Evolutionary conservation across 2,113 vertebrate species (phyloP).

Genomic region (Formicarius rufipectus): DNA sequence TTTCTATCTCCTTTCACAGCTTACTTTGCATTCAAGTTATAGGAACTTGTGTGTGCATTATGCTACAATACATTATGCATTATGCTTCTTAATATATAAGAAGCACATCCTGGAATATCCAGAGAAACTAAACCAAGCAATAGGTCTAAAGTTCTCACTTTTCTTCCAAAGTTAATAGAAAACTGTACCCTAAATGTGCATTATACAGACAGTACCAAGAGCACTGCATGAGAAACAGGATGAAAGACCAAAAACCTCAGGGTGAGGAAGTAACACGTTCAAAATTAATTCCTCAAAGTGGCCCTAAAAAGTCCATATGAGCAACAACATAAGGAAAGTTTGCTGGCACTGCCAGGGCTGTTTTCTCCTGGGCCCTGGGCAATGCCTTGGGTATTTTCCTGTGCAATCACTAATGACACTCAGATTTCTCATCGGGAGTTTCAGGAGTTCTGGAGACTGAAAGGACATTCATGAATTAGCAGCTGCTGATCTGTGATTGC

Average conservation of each 20-base stretch:
- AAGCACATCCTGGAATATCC: neutral
- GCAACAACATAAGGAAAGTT: neutral
- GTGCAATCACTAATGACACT: neutral
- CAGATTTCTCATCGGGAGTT: neutral
- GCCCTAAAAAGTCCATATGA: neutral
- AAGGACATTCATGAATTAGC: neutral
- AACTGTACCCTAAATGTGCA: neutral
- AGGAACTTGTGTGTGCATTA: neutral
- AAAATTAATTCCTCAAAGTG: neutral
- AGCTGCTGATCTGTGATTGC: neutral
- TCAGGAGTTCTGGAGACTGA: neutral
- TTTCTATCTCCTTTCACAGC: neutral
- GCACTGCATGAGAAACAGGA: neutral
- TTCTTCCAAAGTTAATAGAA: neutral
- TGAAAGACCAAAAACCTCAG: neutral
- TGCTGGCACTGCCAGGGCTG: accelerated
- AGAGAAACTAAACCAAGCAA: neutral
- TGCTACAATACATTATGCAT: no score
- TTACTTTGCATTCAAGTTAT: neutral
- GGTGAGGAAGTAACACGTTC: neutral
- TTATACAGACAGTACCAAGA: neutral
- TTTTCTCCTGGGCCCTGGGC: neutral
- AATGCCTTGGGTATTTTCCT: neutral
- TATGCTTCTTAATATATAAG: neutral
- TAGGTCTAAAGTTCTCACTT: neutral